A percentile compares a stretch with the other conserved stretches of the same genome.
These are phyloP conservation scores for Turdus rufiventris DNA, from an alignment of 2,113 vertebrate genomes.

Conservation along the genomic window DNA sequence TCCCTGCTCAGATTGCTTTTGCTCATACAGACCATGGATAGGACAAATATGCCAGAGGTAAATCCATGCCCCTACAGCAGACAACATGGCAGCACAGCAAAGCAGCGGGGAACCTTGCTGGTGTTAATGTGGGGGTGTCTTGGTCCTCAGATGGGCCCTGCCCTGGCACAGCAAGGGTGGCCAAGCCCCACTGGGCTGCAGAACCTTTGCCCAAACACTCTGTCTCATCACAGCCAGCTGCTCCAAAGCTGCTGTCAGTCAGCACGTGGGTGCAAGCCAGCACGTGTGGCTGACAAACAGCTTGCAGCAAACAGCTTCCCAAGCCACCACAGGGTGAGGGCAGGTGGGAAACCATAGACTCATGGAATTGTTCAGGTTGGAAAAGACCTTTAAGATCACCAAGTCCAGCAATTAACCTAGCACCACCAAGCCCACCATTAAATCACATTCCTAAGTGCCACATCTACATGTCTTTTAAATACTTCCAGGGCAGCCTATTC, in stretches of 20 bases:
- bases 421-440: background rate
- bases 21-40: rapidly evolving
- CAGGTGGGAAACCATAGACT: background rate
- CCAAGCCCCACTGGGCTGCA: rapidly evolving
- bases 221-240: background rate
- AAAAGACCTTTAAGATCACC: background rate
- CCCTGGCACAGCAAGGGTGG: background rate
- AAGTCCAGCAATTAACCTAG: background rate
- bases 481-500: background rate
- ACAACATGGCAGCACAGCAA: background rate
- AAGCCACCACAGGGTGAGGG: rapidly evolving
- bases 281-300: background rate
- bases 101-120: background rate
- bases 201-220: background rate
- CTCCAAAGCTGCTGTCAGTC: background rate
- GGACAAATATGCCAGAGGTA: background rate
- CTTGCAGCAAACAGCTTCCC: background rate
- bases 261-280: rapidly evolving
- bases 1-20: background rate
- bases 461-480: background rate
- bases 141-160: background rate
- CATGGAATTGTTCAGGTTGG: background rate
- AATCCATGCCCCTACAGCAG: background rate
- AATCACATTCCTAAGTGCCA: background rate
- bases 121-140: background rate